Evolutionary conservation across 1,140 invertebrate species (phyloP).

Genomic region (Alviniconcha marisindica): DNA sequence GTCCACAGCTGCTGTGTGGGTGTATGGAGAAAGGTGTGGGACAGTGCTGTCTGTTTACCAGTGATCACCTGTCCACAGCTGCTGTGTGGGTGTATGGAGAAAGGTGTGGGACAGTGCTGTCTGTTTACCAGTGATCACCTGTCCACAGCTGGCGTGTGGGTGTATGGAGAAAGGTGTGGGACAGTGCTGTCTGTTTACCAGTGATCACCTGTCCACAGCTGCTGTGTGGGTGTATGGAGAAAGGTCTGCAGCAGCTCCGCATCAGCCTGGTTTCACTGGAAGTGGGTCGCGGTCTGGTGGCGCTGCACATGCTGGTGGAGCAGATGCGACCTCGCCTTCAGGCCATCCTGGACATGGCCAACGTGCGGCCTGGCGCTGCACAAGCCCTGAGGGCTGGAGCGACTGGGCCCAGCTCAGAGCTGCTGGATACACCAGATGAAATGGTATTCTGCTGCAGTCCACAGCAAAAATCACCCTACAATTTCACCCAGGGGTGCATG

Average conservation of each 20-base stretch:
- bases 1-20: no score
- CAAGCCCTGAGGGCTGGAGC: not conserved
- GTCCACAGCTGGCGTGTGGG: not conserved
- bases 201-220: slow-evolving; percentile 29
- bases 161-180: no score
- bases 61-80: no score
- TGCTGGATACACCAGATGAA: slow-evolving; percentile 45
- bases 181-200: no score
- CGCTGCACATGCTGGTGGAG: slow-evolving; percentile 30
- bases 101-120: no score
- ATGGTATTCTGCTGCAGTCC: no score
- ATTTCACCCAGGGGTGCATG: no score
- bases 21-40: no score
- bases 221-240: slow-evolving; percentile 20
- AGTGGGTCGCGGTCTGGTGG: slow-evolving; percentile 32
- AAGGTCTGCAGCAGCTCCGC: slow-evolving; percentile 10
- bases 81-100: no score
- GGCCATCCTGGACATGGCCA: slow-evolving; percentile 35
- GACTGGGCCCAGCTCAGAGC: not conserved
- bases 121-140: no score
- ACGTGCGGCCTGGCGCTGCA: not conserved
- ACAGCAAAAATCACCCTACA: no score
- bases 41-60: no score
- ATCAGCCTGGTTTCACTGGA: slow-evolving; percentile 24
- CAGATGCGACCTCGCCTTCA: slow-evolving; percentile 31